These are phyloP conservation scores for Drosophila ezoana DNA, from an alignment of 2,888 invertebrate species.

Conservation along the genomic window DNA sequence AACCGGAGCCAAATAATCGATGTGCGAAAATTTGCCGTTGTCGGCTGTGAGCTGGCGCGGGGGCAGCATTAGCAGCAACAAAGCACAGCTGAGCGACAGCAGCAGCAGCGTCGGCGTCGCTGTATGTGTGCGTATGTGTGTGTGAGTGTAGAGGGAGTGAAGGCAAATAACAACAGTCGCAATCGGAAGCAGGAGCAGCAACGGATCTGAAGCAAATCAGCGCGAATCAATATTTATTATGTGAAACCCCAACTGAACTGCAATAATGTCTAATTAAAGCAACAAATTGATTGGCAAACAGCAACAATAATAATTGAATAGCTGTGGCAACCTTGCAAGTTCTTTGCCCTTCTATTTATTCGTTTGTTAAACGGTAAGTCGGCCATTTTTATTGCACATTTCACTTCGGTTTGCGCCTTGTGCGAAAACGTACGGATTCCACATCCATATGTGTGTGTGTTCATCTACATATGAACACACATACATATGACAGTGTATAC, in stretches of 20 bases:
- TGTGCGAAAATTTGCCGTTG: slow-evolving; percentile 55
- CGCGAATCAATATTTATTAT: slow-evolving; percentile 61
- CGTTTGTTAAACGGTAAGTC: slow-evolving; percentile 68
- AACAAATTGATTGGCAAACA: slow-evolving; percentile 38
- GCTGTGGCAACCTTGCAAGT: slow-evolving; percentile 39
- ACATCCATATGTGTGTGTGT: background rate
- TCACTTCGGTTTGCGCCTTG: slow-evolving; percentile 28
- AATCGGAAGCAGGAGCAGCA: slow-evolving; percentile 22
- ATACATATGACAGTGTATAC: background rate
- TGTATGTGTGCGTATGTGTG: slow-evolving; percentile 20
- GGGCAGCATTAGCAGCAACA: slow-evolving; percentile 37
- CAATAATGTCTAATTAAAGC: slow-evolving; percentile 59
- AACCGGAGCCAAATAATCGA: slow-evolving; percentile 55
- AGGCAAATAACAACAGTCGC: slow-evolving; percentile 42
- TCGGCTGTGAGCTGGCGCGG: slow-evolving; percentile 28
- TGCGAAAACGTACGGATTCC: slow-evolving; percentile 7
- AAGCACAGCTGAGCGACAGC: slow-evolving; percentile 54
- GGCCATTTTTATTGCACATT: slow-evolving; percentile 68
- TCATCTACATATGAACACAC: no score
- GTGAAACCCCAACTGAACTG: slow-evolving; percentile 51
- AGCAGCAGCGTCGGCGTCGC: slow-evolving; percentile 14
- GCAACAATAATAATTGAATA: slow-evolving; percentile 20
- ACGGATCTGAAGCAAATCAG: slow-evolving; percentile 32
- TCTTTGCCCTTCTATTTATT: slow-evolving; percentile 43
- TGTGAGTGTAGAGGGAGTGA: slow-evolving; percentile 23